Evolutionary conservation across 1,140 invertebrate species (phyloP).

Genomic region (Orchestia grillus): DNA sequence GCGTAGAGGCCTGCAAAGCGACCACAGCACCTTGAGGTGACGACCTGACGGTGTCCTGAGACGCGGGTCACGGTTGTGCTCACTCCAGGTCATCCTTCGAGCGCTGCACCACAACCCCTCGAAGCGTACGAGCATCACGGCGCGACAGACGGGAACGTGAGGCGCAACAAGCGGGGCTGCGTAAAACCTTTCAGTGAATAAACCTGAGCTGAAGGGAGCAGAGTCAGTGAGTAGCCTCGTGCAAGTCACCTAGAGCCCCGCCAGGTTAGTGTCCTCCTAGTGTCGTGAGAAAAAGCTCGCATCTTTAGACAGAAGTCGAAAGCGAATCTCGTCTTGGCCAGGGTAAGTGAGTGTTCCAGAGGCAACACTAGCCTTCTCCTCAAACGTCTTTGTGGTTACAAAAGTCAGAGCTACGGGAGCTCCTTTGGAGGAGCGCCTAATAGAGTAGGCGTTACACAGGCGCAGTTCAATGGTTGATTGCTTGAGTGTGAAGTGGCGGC

Average conservation of each 20-base stretch:
- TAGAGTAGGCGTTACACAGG: slow-evolving; percentile 35
- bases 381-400: slow-evolving; percentile 10
- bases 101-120: no score
- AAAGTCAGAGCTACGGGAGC: background rate
- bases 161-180: no score
- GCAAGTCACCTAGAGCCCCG: background rate
- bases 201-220: no score
- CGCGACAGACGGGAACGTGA: no score
- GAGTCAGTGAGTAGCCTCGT: background rate
- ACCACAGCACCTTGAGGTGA: no score
- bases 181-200: no score
- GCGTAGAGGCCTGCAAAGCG: no score
- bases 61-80: no score
- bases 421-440: slow-evolving; percentile 23
- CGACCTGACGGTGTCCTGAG: no score
- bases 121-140: no score
- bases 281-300: background rate
- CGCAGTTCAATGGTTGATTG: slow-evolving; percentile 33
- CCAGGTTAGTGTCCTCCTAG: background rate
- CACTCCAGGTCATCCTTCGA: no score
- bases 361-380: background rate
- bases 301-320: background rate
- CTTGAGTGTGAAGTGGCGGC: slow-evolving; percentile 37
- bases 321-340: background rate
- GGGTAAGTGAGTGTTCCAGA: background rate